Percentiles rank a stretch among this genome's conserved stretches.
phyloP scores from a whole-genome alignment of 2,888 invertebrate species.

The Microplitis deprimator region DNA sequence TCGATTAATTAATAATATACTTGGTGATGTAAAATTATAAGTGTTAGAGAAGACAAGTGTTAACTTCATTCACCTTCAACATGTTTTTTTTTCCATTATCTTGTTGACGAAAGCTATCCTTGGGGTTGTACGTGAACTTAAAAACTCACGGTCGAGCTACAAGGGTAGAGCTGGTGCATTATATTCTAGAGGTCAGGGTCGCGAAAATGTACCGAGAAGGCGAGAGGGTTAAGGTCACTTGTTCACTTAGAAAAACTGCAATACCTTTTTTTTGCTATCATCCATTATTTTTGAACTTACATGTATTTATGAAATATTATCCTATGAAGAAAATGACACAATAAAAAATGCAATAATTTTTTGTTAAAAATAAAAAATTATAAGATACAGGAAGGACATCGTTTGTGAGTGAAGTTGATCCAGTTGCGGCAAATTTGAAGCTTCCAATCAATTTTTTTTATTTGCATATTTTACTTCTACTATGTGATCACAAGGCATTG shows the following conservation, averaged over 20 bases:
- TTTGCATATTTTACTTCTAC: too few species aligned
- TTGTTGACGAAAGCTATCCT: not conserved
- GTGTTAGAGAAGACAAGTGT: not conserved
- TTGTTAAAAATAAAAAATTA: too few species aligned
- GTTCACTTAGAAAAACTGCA: not conserved
- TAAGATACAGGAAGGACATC: too few species aligned
- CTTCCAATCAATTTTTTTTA: too few species aligned
- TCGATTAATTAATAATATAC: not conserved
- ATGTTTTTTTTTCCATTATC: not conserved
- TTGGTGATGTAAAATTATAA: not conserved
- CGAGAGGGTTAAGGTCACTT: not conserved
- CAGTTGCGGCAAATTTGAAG: too few species aligned
- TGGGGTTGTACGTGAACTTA: conserved; percentile 10
- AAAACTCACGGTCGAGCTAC: not conserved
- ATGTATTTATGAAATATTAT: too few species aligned
- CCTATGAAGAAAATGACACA: too few species aligned
- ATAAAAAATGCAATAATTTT: too few species aligned
- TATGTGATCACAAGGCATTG: too few species aligned
- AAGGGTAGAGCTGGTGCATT: conserved; percentile 4
- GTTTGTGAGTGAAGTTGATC: too few species aligned
- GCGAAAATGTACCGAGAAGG: not conserved
- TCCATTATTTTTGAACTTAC: not conserved
- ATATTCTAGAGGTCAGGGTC: not conserved
- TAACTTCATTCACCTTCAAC: not conserved
- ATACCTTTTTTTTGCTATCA: not conserved